These are phyloP conservation scores for Drosophila equinoxialis DNA, from an alignment of 1,140 invertebrate genomes.

Conservation along the genomic window DNA sequence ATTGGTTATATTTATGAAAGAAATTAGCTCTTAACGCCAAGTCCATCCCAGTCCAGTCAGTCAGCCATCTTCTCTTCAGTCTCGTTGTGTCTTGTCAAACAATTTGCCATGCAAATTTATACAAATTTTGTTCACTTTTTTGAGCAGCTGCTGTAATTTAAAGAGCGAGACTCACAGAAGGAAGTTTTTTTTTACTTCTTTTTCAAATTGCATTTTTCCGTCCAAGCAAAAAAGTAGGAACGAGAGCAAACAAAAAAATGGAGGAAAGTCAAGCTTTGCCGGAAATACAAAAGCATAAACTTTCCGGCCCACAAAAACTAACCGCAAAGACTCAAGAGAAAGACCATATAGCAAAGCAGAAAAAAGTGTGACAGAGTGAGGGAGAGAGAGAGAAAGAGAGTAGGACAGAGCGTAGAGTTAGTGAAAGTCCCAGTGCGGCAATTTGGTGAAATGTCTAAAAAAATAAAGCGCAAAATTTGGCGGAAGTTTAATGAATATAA, in stretches of 20 bases:
- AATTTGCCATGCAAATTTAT: slow-evolving; percentile 10
- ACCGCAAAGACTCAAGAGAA: slow-evolving; percentile 35
- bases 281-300: slow-evolving; percentile 81
- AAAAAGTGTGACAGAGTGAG: background rate
- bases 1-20: slow-evolving; percentile 29
- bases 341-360: background rate
- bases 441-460: slow-evolving; percentile 53
- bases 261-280: slow-evolving; percentile 55
- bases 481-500: slow-evolving; percentile 81
- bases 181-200: slow-evolving; percentile 44
- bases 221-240: slow-evolving; percentile 32
- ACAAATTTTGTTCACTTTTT: slow-evolving; percentile 24
- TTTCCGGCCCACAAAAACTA: slow-evolving; percentile 67
- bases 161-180: slow-evolving; percentile 51
- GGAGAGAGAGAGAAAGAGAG: background rate
- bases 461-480: slow-evolving; percentile 69
- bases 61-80: background rate
- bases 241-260: slow-evolving; percentile 23
- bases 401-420: background rate
- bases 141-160: slow-evolving; percentile 12
- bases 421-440: slow-evolving; percentile 41
- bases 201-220: slow-evolving; percentile 76
- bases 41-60: background rate
- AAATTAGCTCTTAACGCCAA: background rate
- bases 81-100: background rate